Percentiles rank a stretch among this genome's conserved stretches.
Evolutionary conservation across 2,888 invertebrate species (phyloP).

Genomic region (Clitarchus hookeri): DNA sequence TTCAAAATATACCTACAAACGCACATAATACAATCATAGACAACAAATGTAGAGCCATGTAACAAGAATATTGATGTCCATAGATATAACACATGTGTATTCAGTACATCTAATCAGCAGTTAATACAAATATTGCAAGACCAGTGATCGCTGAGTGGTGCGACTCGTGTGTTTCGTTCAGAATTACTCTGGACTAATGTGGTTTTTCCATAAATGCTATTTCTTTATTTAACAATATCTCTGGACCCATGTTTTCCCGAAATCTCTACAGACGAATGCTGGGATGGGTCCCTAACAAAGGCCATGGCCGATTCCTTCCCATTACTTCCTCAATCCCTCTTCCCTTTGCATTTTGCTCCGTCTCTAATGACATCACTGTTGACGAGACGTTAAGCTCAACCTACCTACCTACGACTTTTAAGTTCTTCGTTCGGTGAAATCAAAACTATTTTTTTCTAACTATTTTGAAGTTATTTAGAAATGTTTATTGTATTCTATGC

Average conservation of each 20-base stretch:
- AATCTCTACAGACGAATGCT: too few relatives aligned
- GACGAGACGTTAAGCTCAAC: too few relatives aligned
- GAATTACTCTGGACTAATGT: not conserved
- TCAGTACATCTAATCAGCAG: not conserved
- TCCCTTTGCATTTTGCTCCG: too few relatives aligned
- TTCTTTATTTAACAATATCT: not conserved
- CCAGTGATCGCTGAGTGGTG: not conserved
- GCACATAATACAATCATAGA: not conserved
- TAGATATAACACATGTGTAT: not conserved
- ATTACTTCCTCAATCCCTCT: too few relatives aligned
- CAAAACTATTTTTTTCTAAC: too few relatives aligned
- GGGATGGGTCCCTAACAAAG: too few relatives aligned
- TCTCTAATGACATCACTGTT: too few relatives aligned
- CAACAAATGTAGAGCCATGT: not conserved
- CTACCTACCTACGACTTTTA: too few relatives aligned
- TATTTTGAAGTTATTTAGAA: too few relatives aligned
- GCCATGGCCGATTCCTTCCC: too few relatives aligned
- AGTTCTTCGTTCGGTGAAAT: too few relatives aligned
- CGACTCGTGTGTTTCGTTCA: not conserved
- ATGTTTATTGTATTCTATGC: too few relatives aligned
- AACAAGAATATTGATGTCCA: not conserved
- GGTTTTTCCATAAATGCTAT: not conserved
- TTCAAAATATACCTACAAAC: not conserved
- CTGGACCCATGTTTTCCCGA: not conserved
- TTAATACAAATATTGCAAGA: not conserved